Conservation (phyloP, 2,888 invertebrate genomes). For the Thymelicus sylvestris region DNA sequence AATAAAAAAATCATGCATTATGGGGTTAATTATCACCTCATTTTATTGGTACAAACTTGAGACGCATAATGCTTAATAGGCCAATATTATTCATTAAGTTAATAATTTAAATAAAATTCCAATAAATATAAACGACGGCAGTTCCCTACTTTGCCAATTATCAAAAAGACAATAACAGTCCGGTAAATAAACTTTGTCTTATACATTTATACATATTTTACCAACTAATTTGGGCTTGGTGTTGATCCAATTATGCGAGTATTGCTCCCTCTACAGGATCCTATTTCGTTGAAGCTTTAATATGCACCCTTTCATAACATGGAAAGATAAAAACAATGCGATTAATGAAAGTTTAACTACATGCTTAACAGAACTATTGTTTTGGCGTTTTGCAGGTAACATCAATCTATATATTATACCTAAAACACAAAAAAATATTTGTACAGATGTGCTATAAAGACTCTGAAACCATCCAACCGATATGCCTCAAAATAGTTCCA, state of each 20-base stretch:
- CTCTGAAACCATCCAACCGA: too few relatives aligned
- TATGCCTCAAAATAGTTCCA: too few relatives aligned
- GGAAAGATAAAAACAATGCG: neutral
- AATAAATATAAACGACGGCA: constrained; percentile 27
- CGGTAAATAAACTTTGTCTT: constrained; percentile 41
- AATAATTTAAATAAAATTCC: constrained; percentile 24
- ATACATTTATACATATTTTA: constrained; percentile 74
- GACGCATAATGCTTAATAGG: too few relatives aligned
- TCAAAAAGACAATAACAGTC: constrained; percentile 31
- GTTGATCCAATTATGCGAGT: constrained; percentile 70
- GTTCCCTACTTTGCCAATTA: constrained; percentile 12
- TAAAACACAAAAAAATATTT: too few relatives aligned
- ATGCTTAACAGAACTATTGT: too few relatives aligned
- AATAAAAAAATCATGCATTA: too few relatives aligned
- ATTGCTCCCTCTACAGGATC: constrained; percentile 47
- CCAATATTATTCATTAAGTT: constrained; percentile 12
- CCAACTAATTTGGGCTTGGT: constrained; percentile 66
- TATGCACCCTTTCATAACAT: constrained; percentile 55
- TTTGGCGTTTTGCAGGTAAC: too few relatives aligned
- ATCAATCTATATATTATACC: too few relatives aligned
- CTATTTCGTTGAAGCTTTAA: constrained; percentile 53
- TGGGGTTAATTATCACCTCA: too few relatives aligned
- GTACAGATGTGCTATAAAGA: too few relatives aligned
- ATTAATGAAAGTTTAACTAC: neutral
- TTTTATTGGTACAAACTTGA: too few relatives aligned